These are phyloP conservation scores for Cheilinus undulatus DNA, from an alignment of 2,113 vertebrate species.

Conservation along the genomic window DNA sequence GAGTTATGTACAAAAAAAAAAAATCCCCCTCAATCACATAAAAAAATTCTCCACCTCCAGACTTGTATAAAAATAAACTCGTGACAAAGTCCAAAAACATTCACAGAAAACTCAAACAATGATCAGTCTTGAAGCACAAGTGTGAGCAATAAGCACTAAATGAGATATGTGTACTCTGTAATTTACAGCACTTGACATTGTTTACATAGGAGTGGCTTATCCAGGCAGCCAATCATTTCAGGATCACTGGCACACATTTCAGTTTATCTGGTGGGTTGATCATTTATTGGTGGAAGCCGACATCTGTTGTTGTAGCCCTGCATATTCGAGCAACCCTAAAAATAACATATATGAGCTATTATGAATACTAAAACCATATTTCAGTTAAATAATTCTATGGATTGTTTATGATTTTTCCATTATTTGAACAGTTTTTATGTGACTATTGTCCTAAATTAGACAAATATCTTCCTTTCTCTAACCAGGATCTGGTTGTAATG, in stretches of 20 bases:
- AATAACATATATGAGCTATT: neutral
- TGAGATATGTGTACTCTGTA: neutral
- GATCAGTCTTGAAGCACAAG: neutral
- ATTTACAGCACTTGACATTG: constrained; percentile 2
- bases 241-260: neutral
- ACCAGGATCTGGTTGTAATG: no score
- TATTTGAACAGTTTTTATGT: no score
- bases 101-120: neutral
- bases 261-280: neutral
- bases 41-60: neutral
- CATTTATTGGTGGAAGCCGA: neutral
- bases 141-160: neutral
- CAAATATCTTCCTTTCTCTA: no score
- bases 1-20: neutral
- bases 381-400: no score
- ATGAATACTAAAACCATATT: neutral
- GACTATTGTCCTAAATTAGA: no score
- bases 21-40: neutral
- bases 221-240: neutral
- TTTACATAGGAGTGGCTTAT: constrained; percentile 12
- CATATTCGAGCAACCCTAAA: neutral
- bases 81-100: constrained; percentile 4
- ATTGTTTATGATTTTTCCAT: no score
- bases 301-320: neutral
- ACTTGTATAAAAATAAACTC: constrained; percentile 28